Conservation (phyloP, 2,888 invertebrate genomes). For the Pycnomerus fuliginosus region DNA sequence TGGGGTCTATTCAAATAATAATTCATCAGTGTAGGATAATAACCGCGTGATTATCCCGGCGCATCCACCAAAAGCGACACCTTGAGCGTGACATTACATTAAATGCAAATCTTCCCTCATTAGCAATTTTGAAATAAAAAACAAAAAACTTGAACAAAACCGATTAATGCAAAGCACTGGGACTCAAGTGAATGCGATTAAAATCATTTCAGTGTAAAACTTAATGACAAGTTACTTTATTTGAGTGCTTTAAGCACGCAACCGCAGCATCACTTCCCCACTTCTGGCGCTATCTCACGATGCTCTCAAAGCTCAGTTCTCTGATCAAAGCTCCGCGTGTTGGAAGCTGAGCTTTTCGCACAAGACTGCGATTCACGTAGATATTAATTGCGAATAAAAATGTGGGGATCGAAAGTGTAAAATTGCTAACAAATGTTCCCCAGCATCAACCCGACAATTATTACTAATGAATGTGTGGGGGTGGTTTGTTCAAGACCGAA, state of each 20-base stretch:
- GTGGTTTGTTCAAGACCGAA: slow-evolving; percentile 17
- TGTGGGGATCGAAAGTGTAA: neutral
- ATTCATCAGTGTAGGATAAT: neutral
- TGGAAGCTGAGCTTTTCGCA: no score
- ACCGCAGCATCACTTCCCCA: slow-evolving; percentile 27
- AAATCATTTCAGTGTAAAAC: slow-evolving; percentile 24
- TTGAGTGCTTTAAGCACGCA: slow-evolving; percentile 24
- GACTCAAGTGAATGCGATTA: slow-evolving; percentile 3
- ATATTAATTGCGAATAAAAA: slow-evolving; percentile 1
- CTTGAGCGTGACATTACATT: slow-evolving; percentile 2
- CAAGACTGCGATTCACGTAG: no score
- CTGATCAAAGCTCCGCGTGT: slow-evolving; percentile 9
- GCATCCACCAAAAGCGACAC: no score
- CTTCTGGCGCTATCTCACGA: slow-evolving; percentile 15
- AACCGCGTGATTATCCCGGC: no score
- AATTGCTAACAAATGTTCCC: slow-evolving; percentile 24
- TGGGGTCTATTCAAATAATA: neutral
- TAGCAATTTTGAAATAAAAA: neutral
- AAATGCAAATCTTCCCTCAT: neutral
- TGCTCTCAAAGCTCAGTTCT: slow-evolving; percentile 23
- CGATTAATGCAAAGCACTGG: neutral
- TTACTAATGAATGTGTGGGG: slow-evolving; percentile 21
- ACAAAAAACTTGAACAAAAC: neutral
- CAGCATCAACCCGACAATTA: slow-evolving; percentile 26
- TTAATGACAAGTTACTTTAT: slow-evolving; percentile 27